Conservation (phyloP, 1,140 invertebrate species). For the Acromyrmex charruanus region DNA sequence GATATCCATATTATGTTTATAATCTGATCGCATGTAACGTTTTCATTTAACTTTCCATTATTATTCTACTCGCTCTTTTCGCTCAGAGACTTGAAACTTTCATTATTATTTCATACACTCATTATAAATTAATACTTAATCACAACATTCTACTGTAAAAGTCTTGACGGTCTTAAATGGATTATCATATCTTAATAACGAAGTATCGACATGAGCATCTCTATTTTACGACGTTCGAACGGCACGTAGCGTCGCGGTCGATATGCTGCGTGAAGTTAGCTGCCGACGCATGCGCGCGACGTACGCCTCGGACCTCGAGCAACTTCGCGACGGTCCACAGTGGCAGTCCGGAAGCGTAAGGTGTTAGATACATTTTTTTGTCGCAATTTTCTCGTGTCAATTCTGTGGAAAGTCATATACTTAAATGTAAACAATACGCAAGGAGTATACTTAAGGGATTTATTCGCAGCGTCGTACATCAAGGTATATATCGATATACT, state of each 20-base stretch:
- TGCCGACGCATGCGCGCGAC: constrained; percentile 68
- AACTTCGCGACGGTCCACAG: constrained; percentile 72
- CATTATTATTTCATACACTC: constrained; percentile 22
- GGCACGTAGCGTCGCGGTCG: constrained; percentile 54
- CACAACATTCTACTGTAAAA: not conserved
- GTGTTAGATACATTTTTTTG: constrained; percentile 7
- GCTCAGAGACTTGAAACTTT: not conserved
- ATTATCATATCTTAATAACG: constrained; percentile 35
- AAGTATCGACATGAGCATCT: constrained; percentile 6
- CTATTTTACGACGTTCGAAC: constrained; percentile 60
- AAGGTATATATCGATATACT: constrained; percentile 7
- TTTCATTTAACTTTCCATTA: not conserved
- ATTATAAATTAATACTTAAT: not conserved
- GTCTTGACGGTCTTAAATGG: not conserved
- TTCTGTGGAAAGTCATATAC: not conserved
- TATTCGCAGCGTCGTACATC: not conserved
- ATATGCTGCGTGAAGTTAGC: constrained; percentile 66
- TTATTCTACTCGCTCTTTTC: not conserved
- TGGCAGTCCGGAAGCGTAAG: constrained; percentile 64
- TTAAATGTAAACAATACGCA: constrained; percentile 60
- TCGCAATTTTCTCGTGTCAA: constrained; percentile 5
- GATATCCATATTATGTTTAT: not conserved
- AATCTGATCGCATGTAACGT: too few species aligned
- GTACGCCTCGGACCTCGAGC: not conserved
- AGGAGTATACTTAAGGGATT: not conserved